phyloP scores from a whole-genome alignment of 2,113 vertebrate species.

The Cnemophilus loriae region DNA sequence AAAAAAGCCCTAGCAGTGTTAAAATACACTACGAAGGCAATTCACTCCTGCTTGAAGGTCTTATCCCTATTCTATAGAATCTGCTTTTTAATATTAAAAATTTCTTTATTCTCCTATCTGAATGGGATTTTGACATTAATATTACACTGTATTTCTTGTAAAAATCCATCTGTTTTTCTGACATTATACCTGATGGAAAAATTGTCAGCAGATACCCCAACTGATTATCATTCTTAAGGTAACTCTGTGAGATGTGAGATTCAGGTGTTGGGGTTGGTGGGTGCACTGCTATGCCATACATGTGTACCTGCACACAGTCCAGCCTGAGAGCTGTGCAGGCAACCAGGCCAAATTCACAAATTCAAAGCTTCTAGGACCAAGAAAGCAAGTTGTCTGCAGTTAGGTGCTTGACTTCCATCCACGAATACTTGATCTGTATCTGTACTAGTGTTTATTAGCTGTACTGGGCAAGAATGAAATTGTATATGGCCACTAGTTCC shows the following conservation, averaged over 20 bases:
- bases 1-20: not conserved
- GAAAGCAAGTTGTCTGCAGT: not conserved
- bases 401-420: not conserved
- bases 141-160: not conserved
- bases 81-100: not conserved
- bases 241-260: not conserved
- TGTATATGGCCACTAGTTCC: not conserved
- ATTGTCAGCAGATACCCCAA: not conserved
- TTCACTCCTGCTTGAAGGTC: not conserved
- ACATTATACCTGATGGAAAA: not conserved
- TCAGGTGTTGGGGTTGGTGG: not conserved
- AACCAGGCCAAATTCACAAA: not conserved
- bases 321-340: not conserved
- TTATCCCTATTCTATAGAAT: not conserved
- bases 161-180: not conserved
- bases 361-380: not conserved
- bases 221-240: accelerated
- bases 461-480: not conserved
- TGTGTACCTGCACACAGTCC: not conserved
- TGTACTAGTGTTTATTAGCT: not conserved
- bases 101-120: not conserved
- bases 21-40: not conserved
- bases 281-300: not conserved
- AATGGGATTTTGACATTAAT: not conserved
- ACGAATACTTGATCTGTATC: not conserved